Percentiles rank a stretch among this genome's conserved stretches.
Evolutionary conservation across 2,888 invertebrate species (phyloP).

Genomic region (Tetheella fluctuosa): DNA sequence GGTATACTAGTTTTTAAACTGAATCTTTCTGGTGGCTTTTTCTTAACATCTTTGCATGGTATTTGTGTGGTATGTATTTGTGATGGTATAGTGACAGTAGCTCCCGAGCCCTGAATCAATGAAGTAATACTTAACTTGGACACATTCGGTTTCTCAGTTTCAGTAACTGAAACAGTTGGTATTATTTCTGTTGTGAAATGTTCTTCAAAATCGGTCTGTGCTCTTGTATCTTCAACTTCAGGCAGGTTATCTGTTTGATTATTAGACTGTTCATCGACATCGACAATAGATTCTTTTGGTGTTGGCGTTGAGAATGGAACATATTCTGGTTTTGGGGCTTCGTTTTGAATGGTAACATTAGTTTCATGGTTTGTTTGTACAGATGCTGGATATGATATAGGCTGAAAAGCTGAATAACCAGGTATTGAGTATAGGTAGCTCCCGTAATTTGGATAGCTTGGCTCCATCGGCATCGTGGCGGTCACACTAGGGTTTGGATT

Average conservation of each 20-base stretch:
- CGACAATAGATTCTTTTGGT: conserved; percentile 38
- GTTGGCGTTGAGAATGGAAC: conserved; percentile 35
- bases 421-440: conserved; percentile 74
- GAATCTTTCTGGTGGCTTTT: conserved; percentile 67
- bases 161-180: conserved; percentile 46
- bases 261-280: conserved; percentile 35
- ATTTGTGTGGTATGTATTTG: conserved; percentile 44
- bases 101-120: conserved; percentile 63
- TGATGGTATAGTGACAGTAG: conserved; percentile 55
- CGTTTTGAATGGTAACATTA: conserved; percentile 43
- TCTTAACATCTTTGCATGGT: conserved; percentile 56
- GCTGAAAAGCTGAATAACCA: conserved; percentile 78
- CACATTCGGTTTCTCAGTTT: conserved; percentile 47
- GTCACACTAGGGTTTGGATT: conserved; percentile 76
- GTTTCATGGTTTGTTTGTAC: conserved; percentile 39
- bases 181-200: conserved; percentile 69
- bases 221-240: conserved; percentile 35
- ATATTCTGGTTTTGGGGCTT: conserved; percentile 48
- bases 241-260: conserved; percentile 34
- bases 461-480: conserved; percentile 63
- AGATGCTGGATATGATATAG: conserved; percentile 61
- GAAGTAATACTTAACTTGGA: conserved; percentile 68
- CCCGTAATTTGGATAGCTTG: conserved; percentile 66
- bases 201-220: conserved; percentile 71
- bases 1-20: conserved; percentile 80